Base-by-base conservation (phyloP, 2,113 vertebrate species). In the Hippopotamus amphibius region DNA sequence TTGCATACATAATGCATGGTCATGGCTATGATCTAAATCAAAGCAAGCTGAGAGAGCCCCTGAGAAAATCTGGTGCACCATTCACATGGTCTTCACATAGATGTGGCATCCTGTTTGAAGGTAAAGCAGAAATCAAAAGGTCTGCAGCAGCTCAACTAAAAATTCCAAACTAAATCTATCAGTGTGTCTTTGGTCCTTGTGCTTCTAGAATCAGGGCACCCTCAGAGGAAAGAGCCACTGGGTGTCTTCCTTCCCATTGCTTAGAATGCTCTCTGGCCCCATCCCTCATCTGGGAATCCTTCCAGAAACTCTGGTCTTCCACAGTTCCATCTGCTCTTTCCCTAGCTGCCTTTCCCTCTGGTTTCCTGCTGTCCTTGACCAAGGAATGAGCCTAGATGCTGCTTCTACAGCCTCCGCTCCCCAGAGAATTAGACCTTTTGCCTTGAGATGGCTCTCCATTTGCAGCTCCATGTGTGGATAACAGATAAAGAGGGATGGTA, bases 271-370 rank as follows among this genome's bases (percentile, higher is more conserved):
- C 59, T 37, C 85, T 61, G 69, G 57, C 50, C 94, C 43, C 91
- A 92, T 7, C 30, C 41, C 68, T 81, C 16, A 28, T 46, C 95
- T 92, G 90, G 92, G 86, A 96, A 22, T 55, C 79, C 88, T 93
- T 97, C 96, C 93, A 93, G 87, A 80, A 85, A 84, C 86, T 37
- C 66, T 41, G 95, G 65, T 86, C 92, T 92, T 63, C 24, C 69
- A 46, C 24, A 53, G 79, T 33, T 81, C 79, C 95, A 87, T 90
- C 95, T 93, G 96, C 41, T 84, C 88, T 14, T 63, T 66, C 41
- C 1, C n/a, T 53, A 1, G 33, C 95, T 81, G 41, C 13, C 71
- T 96, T 87, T 74, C 22, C n/a, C 61, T 91, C 81, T 86, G 91
- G 66, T 61, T 90, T 74, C 81, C 93, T 88, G 33, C 15, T 43